These are phyloP conservation scores for Eucera pruinosa DNA, from an alignment of 2,888 invertebrate species.

Conservation along the genomic window DNA sequence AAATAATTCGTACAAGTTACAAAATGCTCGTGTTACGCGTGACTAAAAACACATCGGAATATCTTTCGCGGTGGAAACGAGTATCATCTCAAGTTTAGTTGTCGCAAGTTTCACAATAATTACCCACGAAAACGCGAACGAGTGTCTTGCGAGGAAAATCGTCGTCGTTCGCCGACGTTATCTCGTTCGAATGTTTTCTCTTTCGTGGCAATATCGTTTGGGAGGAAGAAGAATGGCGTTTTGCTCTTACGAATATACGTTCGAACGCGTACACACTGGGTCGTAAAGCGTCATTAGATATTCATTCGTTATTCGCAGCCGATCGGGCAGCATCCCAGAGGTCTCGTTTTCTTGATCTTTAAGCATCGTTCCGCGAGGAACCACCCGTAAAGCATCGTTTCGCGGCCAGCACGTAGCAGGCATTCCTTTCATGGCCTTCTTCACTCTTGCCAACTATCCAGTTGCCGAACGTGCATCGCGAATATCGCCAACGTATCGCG, in stretches of 20 bases:
- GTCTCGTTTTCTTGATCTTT: constrained; percentile 76
- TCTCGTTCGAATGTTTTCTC: neutral
- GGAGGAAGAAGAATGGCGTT: neutral
- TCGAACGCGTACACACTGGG: constrained; percentile 71
- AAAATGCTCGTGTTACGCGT: too few relatives aligned
- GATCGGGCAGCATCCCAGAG: constrained; percentile 69
- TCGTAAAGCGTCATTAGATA: constrained; percentile 80
- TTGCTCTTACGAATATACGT: constrained; percentile 35
- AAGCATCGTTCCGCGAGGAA: constrained; percentile 73
- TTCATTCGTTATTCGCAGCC: constrained; percentile 80
- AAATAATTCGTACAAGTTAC: too few relatives aligned
- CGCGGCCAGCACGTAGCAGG: constrained; percentile 55
- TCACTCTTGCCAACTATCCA: constrained; percentile 5
- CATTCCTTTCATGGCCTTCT: constrained; percentile 40
- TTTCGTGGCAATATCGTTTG: constrained; percentile 2
- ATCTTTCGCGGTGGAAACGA: too few relatives aligned
- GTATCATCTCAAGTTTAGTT: too few relatives aligned
- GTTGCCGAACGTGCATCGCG: constrained; percentile 17
- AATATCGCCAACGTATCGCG: constrained; percentile 8
- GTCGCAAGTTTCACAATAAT: too few relatives aligned
- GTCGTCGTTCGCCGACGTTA: too few relatives aligned
- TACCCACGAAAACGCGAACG: too few relatives aligned
- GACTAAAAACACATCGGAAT: too few relatives aligned
- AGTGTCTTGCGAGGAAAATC: neutral
- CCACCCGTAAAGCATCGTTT: constrained; percentile 74